Evolutionary conservation across 2,797 vertebrate species (phyloP).

Genomic region (Notoglanidium macrostoma): DNA sequence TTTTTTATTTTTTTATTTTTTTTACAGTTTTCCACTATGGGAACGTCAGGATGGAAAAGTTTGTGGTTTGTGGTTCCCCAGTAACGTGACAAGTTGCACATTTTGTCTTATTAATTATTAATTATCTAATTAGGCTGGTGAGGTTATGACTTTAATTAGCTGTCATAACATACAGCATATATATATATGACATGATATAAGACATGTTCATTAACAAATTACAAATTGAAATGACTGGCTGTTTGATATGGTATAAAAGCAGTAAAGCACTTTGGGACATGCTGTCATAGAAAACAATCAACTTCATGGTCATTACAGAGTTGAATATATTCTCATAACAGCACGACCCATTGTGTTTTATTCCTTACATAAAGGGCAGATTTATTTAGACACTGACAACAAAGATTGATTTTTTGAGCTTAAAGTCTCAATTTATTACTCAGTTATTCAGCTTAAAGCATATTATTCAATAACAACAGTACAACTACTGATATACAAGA

Average conservation of each 20-base stretch:
- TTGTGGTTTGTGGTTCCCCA: background rate
- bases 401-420: background rate
- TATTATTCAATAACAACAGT: background rate
- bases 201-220: background rate
- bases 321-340: background rate
- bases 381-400: background rate
- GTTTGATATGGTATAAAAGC: background rate
- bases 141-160: background rate
- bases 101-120: background rate
- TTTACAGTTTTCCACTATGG: background rate
- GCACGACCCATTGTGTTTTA: background rate
- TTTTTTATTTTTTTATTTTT: background rate
- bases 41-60: background rate
- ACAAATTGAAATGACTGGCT: background rate
- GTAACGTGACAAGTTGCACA: background rate
- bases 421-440: background rate
- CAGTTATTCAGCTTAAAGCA: background rate
- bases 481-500: background rate
- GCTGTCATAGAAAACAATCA: background rate
- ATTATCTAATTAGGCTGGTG: background rate
- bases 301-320: background rate
- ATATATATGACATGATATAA: no score
- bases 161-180: background rate
- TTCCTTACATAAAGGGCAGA: background rate
- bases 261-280: background rate